Evolutionary conservation across 2,888 invertebrate species (phyloP).

Genomic region (Lycia hirtaria): DNA sequence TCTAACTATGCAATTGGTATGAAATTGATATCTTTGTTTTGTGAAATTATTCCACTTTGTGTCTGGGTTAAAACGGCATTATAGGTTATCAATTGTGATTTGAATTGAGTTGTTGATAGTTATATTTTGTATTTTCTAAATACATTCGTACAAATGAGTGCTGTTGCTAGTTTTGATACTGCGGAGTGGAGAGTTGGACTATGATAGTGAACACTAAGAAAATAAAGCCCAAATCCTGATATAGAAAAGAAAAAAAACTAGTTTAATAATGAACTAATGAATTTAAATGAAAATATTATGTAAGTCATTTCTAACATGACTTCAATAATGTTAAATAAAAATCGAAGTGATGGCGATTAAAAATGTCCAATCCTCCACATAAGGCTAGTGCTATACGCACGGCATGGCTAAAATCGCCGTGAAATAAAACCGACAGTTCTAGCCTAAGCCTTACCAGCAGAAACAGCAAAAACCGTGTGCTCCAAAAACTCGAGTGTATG

Average conservation of each 20-base stretch:
- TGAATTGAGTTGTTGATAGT: conserved; percentile 30
- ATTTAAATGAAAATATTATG: too few relatives aligned
- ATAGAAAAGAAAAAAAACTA: too few relatives aligned
- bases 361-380: conserved; percentile 20
- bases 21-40: neutral
- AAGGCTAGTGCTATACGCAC: neutral
- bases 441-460: neutral
- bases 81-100: conserved; percentile 25
- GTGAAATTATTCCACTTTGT: conserved; percentile 1
- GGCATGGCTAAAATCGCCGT: neutral
- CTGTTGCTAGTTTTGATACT: conserved; percentile 8
- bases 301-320: too few relatives aligned
- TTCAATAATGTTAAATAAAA: neutral
- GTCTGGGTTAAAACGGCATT: conserved; percentile 10
- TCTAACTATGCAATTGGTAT: neutral
- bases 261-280: too few relatives aligned
- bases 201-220: neutral
- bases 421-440: neutral
- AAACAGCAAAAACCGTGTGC: conserved; percentile 13
- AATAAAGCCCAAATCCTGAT: too few relatives aligned
- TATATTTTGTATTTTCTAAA: conserved; percentile 35
- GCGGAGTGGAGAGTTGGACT: conserved; percentile 6
- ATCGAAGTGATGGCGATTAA: neutral
- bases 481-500: conserved; percentile 34
- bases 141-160: conserved; percentile 27